phyloP scores from a whole-genome alignment of 2,888 invertebrate genomes.

The Tenthredo distinguenda region DNA sequence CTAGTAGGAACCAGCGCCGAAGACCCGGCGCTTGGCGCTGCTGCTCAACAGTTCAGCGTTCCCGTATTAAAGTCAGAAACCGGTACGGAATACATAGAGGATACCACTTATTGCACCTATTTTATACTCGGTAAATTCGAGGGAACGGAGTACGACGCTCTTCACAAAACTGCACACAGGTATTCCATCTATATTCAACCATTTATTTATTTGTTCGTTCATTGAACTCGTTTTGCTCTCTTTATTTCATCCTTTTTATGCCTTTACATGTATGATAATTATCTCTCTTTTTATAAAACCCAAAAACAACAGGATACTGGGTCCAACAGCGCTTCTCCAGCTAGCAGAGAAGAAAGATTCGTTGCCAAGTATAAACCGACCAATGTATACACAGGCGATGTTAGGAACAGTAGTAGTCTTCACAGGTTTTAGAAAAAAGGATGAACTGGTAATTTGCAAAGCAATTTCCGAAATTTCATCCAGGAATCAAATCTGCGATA shows the following conservation, averaged over 20 bases:
- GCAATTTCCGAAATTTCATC: no score
- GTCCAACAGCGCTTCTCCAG: constrained; percentile 89
- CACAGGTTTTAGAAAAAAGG: constrained; percentile 94
- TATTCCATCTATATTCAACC: constrained; percentile 63
- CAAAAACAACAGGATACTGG: constrained; percentile 83
- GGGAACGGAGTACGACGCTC: constrained; percentile 85
- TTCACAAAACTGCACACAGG: constrained; percentile 84
- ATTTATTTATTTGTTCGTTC: no score
- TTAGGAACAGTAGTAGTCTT: constrained; percentile 93
- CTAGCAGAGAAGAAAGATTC: constrained; percentile 86
- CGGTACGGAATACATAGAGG: constrained; percentile 82
- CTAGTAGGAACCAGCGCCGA: constrained; percentile 81
- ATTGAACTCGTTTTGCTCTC: no score
- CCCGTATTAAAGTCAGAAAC: constrained; percentile 83
- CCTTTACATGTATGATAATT: not conserved
- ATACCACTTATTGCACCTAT: constrained; percentile 82
- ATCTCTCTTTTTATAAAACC: not conserved
- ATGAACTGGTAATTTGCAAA: constrained; percentile 87
- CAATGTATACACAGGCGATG: constrained; percentile 94
- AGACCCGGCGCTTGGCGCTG: constrained; percentile 80
- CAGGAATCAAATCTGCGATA: not conserved
- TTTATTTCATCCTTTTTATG: no score
- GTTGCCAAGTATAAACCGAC: constrained; percentile 88
- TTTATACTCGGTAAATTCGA: constrained; percentile 89
- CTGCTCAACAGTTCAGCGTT: constrained; percentile 83